These are phyloP conservation scores for Denticeps clupeoides DNA, from an alignment of 2,797 vertebrate genomes.

Conservation along the genomic window DNA sequence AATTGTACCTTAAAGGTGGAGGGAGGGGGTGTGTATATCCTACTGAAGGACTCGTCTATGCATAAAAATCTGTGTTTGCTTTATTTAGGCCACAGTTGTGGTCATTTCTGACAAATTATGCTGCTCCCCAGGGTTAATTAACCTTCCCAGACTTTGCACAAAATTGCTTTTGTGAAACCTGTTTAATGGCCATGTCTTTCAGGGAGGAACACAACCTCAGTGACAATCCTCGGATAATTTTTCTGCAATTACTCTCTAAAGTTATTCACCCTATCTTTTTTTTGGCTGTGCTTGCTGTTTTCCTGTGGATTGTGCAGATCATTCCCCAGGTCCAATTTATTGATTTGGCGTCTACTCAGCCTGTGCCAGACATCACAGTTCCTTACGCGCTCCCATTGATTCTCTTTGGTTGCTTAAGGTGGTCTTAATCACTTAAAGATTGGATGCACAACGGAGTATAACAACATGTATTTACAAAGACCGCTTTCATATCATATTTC, in stretches of 20 bases:
- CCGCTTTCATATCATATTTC: no score
- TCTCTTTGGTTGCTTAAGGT: conserved; percentile 7
- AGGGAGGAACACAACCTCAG: not conserved
- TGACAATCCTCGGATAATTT: not conserved
- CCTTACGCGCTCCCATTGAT: conserved; percentile 7
- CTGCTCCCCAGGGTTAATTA: not conserved
- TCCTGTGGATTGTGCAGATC: not conserved
- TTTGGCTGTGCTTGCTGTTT: conserved; percentile 11
- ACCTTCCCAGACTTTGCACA: no score
- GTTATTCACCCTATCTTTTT: conserved; percentile 33
- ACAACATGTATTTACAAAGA: no score
- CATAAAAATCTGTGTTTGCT: no score
- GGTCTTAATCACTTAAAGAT: conserved; percentile 8
- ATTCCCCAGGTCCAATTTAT: conserved; percentile 16
- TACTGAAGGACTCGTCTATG: no score
- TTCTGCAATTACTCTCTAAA: not conserved
- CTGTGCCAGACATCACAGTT: conserved; percentile 1
- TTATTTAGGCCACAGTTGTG: no score
- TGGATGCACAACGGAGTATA: no score
- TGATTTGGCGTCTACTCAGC: conserved; percentile 7
- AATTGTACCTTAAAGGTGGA: no score
- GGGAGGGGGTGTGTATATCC: no score
- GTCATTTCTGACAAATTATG: no score
- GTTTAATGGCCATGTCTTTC: not conserved
- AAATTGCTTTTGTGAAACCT: no score